Conservation (phyloP, 2,888 invertebrate genomes). For the Branchellion lobata region DNA sequence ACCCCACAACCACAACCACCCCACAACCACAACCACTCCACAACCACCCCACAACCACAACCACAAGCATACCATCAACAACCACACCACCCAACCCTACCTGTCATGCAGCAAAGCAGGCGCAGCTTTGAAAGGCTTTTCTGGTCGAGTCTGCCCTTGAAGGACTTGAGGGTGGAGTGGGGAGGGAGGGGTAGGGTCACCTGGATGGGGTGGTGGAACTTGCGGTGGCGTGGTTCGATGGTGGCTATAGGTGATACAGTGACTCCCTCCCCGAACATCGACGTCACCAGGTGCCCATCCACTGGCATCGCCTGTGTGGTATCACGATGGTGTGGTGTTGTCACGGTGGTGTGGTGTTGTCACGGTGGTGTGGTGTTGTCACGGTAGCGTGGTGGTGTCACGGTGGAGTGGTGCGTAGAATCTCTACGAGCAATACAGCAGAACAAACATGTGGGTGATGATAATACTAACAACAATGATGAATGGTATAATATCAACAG, state of each 20-base stretch:
- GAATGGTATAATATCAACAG: too few species aligned
- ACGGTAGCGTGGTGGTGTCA: too few species aligned
- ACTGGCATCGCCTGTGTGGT: slow-evolving; percentile 35
- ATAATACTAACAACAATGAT: too few species aligned
- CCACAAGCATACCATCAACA: not conserved
- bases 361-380: too few species aligned
- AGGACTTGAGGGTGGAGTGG: slow-evolving; percentile 69
- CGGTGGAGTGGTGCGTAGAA: too few species aligned
- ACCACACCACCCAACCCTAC: slow-evolving; percentile 40
- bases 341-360: not conserved
- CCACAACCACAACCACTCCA: too few species aligned
- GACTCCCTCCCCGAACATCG: slow-evolving; percentile 34
- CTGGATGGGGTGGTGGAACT: slow-evolving; percentile 99
- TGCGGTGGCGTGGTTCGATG: slow-evolving; percentile 94
- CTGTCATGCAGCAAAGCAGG: slow-evolving; percentile 53
- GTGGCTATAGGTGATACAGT: slow-evolving; percentile 90
- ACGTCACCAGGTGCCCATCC: slow-evolving; percentile 4
- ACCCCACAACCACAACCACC: too few species aligned
- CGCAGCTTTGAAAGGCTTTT: slow-evolving; percentile 42
- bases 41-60: too few species aligned
- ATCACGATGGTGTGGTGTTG: not conserved
- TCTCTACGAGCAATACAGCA: too few species aligned
- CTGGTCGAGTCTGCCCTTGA: slow-evolving; percentile 83
- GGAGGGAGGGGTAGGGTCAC: slow-evolving; percentile 96
- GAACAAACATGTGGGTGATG: too few species aligned